Percentiles rank a stretch among this genome's conserved stretches.
phyloP scores from a whole-genome alignment of 2,113 vertebrate species.

The Pholis gunnellus region DNA sequence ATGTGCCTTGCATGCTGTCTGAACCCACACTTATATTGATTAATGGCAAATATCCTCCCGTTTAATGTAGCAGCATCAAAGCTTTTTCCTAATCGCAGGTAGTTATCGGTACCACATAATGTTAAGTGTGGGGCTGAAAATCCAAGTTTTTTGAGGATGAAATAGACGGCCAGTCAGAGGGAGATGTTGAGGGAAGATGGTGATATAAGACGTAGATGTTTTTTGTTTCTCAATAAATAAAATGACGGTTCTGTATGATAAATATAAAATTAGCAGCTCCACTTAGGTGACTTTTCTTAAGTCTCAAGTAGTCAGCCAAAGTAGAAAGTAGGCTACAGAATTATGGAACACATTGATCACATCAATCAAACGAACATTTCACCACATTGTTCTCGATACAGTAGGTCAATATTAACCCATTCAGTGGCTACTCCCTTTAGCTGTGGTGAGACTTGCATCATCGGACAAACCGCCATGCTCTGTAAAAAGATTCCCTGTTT shows the following conservation, averaged over 20 bases:
- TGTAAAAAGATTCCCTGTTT: conserved; percentile 11
- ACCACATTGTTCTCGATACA: not conserved
- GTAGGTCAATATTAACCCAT: not conserved
- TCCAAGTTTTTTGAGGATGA: too few relatives aligned
- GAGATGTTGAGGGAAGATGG: too few relatives aligned
- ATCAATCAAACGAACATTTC: not conserved
- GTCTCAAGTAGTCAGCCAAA: not conserved
- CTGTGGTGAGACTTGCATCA: not conserved
- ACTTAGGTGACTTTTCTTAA: too few relatives aligned
- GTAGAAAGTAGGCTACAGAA: not conserved
- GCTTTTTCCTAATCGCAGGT: not conserved
- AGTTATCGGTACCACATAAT: not conserved
- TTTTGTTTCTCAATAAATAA: too few relatives aligned
- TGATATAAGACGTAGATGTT: too few relatives aligned
- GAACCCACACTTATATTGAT: not conserved
- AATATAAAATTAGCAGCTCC: too few relatives aligned
- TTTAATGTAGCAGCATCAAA: not conserved
- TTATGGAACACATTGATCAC: not conserved
- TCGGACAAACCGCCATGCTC: not conserved
- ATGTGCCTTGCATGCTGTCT: not conserved
- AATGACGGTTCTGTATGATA: too few relatives aligned
- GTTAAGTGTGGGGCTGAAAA: too few relatives aligned
- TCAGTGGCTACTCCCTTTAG: not conserved
- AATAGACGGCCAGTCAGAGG: too few relatives aligned
- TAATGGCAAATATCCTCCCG: not conserved